These are phyloP conservation scores for Apistogramma diplotaenia DNA, from an alignment of 2,113 vertebrate species.

Conservation along the genomic window DNA sequence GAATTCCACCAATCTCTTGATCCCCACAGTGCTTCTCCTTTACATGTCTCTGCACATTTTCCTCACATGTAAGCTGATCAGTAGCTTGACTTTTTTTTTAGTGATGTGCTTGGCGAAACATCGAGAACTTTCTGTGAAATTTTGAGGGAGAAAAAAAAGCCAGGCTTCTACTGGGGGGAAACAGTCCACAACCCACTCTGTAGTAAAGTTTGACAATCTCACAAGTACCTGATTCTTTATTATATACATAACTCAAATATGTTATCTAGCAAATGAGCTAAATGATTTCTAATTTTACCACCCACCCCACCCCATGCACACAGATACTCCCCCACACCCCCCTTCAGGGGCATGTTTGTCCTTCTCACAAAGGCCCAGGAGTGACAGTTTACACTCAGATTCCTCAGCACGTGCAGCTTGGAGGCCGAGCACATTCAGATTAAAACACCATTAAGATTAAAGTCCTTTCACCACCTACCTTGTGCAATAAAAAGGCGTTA, in stretches of 20 bases:
- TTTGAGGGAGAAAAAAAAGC: neutral
- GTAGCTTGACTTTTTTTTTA: neutral
- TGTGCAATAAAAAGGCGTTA: neutral
- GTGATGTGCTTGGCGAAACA: neutral
- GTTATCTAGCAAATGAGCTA: neutral
- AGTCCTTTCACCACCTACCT: neutral
- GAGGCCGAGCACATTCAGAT: conserved; percentile 16
- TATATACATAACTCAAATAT: neutral
- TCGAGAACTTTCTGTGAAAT: neutral
- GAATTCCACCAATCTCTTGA: neutral
- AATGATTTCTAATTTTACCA: neutral
- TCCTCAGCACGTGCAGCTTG: conserved; percentile 33
- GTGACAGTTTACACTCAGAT: conserved; percentile 51
- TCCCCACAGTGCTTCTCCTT: neutral
- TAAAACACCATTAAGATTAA: neutral
- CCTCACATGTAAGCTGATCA: conserved; percentile 5
- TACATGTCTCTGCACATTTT: neutral
- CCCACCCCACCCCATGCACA: neutral
- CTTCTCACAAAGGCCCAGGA: neutral
- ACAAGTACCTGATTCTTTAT: neutral
- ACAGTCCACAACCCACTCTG: neutral
- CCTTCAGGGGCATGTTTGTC: conserved; percentile 9
- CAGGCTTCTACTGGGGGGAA: neutral
- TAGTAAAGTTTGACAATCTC: neutral
- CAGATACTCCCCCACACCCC: neutral